phyloP scores from a whole-genome alignment of 2,888 invertebrate genomes.

The Meiosimyza decipiens region DNA sequence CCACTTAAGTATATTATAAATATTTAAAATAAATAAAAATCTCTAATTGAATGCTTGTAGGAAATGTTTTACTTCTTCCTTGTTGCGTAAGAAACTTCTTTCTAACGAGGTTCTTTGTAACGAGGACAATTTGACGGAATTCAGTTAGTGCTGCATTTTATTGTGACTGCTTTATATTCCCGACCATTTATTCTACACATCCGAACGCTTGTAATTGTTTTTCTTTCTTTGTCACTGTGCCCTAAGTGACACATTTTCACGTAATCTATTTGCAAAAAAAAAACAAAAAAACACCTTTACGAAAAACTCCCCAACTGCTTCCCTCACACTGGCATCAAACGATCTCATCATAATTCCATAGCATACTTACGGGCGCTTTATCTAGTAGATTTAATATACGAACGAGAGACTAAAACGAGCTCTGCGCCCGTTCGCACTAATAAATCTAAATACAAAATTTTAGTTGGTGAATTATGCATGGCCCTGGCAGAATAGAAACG shows the following conservation, averaged over 20 bases:
- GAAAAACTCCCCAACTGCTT: not conserved
- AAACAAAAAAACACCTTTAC: not conserved
- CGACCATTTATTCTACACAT: too few relatives aligned
- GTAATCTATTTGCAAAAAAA: constrained; percentile 29
- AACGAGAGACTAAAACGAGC: constrained; percentile 3
- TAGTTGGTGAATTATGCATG: constrained; percentile 58
- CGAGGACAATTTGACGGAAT: too few relatives aligned
- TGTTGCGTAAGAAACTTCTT: too few relatives aligned
- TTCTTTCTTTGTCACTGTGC: not conserved
- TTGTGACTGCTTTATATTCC: too few relatives aligned
- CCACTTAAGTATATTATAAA: not conserved
- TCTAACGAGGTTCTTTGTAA: too few relatives aligned
- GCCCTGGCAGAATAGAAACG: constrained; percentile 60
- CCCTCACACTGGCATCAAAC: not conserved
- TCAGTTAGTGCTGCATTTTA: too few relatives aligned
- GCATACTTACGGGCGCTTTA: constrained; percentile 50
- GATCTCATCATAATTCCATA: constrained; percentile 58
- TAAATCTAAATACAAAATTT: constrained; percentile 52
- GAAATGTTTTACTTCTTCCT: too few relatives aligned
- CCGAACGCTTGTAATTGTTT: too few relatives aligned
- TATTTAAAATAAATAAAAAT: too few relatives aligned
- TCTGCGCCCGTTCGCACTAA: constrained; percentile 28
- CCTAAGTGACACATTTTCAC: constrained; percentile 20
- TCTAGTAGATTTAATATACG: constrained; percentile 42
- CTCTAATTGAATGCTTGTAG: too few relatives aligned